These are phyloP conservation scores for Alligator mississippiensis DNA, from an alignment of 2,113 vertebrate genomes.

Conservation along the genomic window DNA sequence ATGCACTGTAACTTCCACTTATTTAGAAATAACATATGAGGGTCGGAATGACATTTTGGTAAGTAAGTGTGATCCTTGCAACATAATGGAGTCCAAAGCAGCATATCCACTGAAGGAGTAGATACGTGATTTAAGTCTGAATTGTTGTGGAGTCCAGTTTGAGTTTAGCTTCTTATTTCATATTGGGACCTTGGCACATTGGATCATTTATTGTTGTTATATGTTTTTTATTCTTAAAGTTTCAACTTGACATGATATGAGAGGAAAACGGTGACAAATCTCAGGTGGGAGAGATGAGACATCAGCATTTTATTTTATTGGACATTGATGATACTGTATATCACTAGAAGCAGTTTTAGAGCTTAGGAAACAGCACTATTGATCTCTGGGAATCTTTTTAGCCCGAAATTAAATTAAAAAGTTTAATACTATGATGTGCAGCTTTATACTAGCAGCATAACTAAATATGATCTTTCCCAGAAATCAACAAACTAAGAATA, in stretches of 20 bases:
- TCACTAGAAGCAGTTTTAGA: slow-evolving; percentile 65
- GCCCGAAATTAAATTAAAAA: slow-evolving; percentile 64
- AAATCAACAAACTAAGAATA: not conserved
- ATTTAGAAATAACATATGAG: not conserved
- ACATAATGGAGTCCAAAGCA: not conserved
- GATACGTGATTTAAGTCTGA: not conserved
- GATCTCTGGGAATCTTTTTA: slow-evolving; percentile 58
- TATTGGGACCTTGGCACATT: not conserved
- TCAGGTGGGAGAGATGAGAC: not conserved
- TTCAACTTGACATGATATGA: not conserved
- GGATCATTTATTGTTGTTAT: not conserved
- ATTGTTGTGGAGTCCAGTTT: not conserved
- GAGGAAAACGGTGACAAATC: slow-evolving; percentile 29
- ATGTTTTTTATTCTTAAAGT: slow-evolving; percentile 35
- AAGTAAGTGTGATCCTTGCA: not conserved
- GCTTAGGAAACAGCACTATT: slow-evolving; percentile 65
- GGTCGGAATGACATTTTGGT: not conserved
- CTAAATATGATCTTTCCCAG: slow-evolving; percentile 2
- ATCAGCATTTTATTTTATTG: slow-evolving; percentile 63
- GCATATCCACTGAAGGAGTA: not conserved
- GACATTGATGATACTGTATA: slow-evolving; percentile 46
- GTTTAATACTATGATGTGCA: slow-evolving; percentile 45
- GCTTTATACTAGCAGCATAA: not conserved
- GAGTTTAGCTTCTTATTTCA: not conserved
- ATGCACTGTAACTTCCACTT: not conserved